These are phyloP conservation scores for Pediacus dermestoides DNA, from an alignment of 2,888 invertebrate species.

Conservation along the genomic window DNA sequence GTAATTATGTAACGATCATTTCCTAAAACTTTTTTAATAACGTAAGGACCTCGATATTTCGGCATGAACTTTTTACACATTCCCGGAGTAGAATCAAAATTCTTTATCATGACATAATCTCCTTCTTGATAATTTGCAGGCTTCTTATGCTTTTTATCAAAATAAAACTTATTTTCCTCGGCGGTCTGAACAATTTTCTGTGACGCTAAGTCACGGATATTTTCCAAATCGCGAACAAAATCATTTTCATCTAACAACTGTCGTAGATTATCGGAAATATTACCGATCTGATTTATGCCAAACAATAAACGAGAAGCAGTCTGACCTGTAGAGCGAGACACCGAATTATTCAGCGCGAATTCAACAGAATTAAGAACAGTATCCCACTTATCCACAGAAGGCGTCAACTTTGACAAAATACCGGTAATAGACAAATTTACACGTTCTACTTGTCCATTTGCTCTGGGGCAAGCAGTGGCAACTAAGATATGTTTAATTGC, in stretches of 20 bases:
- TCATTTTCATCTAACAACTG: slow-evolving; percentile 16
- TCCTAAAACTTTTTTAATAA: slow-evolving; percentile 21
- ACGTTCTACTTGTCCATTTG: slow-evolving; percentile 25
- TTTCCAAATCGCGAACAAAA: slow-evolving; percentile 3
- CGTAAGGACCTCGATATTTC: slow-evolving; percentile 28
- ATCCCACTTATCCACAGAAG: slow-evolving; percentile 19
- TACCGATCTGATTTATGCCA: slow-evolving; percentile 30
- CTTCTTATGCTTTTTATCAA: slow-evolving; percentile 17
- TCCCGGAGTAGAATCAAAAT: slow-evolving; percentile 21
- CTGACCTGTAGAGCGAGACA: slow-evolving; percentile 30
- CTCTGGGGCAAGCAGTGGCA: slow-evolving; percentile 21
- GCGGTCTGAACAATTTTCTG: slow-evolving; percentile 1
- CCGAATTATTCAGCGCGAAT: slow-evolving; percentile 28
- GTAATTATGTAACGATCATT: slow-evolving; percentile 27
- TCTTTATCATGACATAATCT: slow-evolving; percentile 25
- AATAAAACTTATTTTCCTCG: slow-evolving; percentile 9
- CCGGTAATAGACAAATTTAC: slow-evolving; percentile 21
- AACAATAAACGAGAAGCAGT: slow-evolving; percentile 32
- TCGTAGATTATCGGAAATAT: slow-evolving; percentile 21
- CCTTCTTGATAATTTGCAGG: slow-evolving; percentile 17
- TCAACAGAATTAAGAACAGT: slow-evolving; percentile 20
- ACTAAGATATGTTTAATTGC: slow-evolving; percentile 19
- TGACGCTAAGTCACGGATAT: slow-evolving; percentile 5
- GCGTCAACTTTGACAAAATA: slow-evolving; percentile 16
- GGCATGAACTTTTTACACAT: slow-evolving; percentile 26